Conservation (phyloP, 2,113 vertebrate species). For the Catagonus wagneri region DNA sequence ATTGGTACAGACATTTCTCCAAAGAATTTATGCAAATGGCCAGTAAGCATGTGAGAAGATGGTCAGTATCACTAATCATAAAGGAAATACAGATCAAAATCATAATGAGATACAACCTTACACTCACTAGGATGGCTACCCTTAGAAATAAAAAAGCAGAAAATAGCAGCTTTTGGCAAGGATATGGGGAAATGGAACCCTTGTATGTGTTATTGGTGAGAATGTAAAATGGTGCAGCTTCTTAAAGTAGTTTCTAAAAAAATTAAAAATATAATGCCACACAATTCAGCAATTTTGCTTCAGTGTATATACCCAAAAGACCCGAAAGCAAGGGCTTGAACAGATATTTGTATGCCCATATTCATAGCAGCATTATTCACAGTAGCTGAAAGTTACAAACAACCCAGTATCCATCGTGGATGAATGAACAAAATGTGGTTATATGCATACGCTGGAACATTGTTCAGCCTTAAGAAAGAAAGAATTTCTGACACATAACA, state of each 20-base stretch:
- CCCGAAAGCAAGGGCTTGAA: not conserved
- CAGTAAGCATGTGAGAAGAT: not conserved
- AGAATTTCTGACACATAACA: not conserved
- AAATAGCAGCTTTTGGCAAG: not conserved
- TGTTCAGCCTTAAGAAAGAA: not conserved
- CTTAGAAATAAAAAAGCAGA: not conserved
- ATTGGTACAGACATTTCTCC: not conserved
- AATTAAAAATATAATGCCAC: not conserved
- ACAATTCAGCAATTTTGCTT: not conserved
- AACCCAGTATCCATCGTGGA: not conserved
- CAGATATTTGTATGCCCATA: not conserved
- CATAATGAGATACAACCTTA: not conserved
- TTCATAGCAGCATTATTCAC: not conserved
- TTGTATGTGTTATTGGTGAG: not conserved
- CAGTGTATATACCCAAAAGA: not conserved
- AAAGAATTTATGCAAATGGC: not conserved
- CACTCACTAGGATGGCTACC: not conserved
- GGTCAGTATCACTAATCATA: not conserved
- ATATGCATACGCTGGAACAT: not conserved
- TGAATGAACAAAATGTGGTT: not conserved
- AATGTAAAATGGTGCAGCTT: not conserved
- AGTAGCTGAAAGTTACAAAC: not conserved
- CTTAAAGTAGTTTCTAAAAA: not conserved
- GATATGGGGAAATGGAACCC: not conserved
- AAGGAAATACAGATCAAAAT: not conserved